phyloP scores from a whole-genome alignment of 2,113 vertebrate genomes.

The Propithecus coquereli region DNA sequence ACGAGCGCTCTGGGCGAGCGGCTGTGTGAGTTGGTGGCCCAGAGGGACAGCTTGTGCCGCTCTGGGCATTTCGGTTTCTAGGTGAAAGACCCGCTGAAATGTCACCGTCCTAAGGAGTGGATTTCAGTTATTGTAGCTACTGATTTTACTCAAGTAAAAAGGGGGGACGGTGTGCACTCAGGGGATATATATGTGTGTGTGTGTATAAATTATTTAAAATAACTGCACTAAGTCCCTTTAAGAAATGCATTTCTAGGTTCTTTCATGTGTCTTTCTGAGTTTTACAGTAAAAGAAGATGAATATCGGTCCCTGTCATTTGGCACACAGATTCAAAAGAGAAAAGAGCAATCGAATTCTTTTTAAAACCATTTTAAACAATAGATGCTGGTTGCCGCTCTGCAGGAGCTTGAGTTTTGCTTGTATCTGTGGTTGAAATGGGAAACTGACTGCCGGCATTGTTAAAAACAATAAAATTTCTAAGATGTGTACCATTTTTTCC shows the following conservation, averaged over 20 bases:
- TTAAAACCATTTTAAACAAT: constrained; percentile 34
- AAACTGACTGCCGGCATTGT: constrained; percentile 7
- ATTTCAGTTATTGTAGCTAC: neutral
- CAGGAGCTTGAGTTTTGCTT: neutral
- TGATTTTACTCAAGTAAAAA: neutral
- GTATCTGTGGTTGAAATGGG: neutral
- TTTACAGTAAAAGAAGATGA: constrained; percentile 2
- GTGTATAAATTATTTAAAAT: constrained; percentile 35
- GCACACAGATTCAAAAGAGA: neutral
- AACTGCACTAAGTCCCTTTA: neutral
- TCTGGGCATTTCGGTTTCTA: neutral
- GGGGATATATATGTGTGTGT: neutral
- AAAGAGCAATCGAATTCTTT: constrained; percentile 7
- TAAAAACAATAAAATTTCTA: constrained; percentile 39
- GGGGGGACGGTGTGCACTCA: accelerated
- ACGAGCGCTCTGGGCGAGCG: neutral
- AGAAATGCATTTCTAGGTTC: neutral
- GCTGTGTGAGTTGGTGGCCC: neutral
- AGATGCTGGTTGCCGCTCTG: neutral
- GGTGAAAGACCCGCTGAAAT: neutral
- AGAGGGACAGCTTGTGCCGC: neutral
- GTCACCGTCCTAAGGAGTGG: neutral
- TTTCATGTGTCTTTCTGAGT: neutral
- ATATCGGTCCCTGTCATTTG: neutral
- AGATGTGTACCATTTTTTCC: neutral